phyloP scores from a whole-genome alignment of 1,140 invertebrate genomes.

The Anastatus disparis region DNA sequence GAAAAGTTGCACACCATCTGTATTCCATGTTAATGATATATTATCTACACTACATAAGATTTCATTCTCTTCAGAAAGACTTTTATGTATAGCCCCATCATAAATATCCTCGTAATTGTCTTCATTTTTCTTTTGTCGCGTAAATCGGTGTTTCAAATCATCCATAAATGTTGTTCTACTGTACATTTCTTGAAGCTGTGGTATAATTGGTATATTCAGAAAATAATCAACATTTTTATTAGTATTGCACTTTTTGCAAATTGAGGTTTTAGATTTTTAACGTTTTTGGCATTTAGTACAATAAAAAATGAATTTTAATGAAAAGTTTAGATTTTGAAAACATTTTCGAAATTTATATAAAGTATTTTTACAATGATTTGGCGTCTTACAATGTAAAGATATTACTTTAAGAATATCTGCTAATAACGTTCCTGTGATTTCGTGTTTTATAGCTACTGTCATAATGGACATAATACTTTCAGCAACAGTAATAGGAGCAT shows the following conservation, averaged over 20 bases:
- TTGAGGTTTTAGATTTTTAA: background rate
- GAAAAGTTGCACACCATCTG: slow-evolving; percentile 49
- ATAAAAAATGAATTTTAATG: background rate
- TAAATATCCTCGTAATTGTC: slow-evolving; percentile 36
- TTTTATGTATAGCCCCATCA: slow-evolving; percentile 39
- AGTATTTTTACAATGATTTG: background rate
- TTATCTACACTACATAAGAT: slow-evolving; percentile 30
- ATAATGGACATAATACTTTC: background rate
- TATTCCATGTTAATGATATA: slow-evolving; percentile 43
- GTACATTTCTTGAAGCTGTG: background rate
- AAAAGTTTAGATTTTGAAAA: background rate
- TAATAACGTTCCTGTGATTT: background rate
- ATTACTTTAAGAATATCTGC: background rate
- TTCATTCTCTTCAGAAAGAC: background rate
- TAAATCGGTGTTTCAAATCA: background rate
- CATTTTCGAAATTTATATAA: background rate
- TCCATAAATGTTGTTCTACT: background rate
- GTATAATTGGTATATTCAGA: background rate
- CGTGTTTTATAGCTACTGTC: background rate
- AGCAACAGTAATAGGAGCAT: background rate
- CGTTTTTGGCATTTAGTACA: background rate
- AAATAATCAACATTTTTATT: background rate
- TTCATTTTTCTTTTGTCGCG: background rate
- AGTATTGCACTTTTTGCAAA: background rate
- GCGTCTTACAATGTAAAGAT: background rate